Evolutionary conservation across 2,113 vertebrate species (phyloP).

Genomic region (Siniperca chuatsi): DNA sequence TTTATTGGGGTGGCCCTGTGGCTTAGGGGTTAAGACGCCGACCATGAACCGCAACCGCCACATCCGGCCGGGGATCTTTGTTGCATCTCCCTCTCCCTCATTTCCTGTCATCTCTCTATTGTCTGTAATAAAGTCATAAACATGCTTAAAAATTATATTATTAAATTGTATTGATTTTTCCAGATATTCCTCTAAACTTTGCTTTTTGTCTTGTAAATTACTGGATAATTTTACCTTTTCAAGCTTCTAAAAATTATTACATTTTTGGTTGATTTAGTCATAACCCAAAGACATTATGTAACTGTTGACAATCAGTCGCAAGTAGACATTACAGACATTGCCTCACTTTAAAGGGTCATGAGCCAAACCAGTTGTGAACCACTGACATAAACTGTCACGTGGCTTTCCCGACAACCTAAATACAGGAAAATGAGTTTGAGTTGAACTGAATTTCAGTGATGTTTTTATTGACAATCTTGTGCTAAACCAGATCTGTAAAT

Average conservation of each 20-base stretch:
- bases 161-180: neutral
- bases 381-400: neutral
- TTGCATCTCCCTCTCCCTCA: neutral
- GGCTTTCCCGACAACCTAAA: neutral
- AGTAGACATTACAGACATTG: too few relatives aligned
- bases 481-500: neutral
- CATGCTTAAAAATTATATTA: neutral
- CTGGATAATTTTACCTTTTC: neutral
- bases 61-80: neutral
- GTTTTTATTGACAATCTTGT: neutral
- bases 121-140: neutral
- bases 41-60: neutral
- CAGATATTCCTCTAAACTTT: neutral
- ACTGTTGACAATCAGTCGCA: neutral
- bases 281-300: neutral
- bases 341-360: neutral
- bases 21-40: too few relatives aligned
- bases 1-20: too few relatives aligned
- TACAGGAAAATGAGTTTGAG: neutral
- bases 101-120: neutral
- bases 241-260: neutral
- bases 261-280: neutral
- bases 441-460: neutral
- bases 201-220: neutral
- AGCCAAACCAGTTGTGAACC: neutral